Evolutionary conservation across 2,888 invertebrate species (phyloP), one percentile per base, ranked within the genome.

Genomic region (Cephus nigrinus): DNA sequence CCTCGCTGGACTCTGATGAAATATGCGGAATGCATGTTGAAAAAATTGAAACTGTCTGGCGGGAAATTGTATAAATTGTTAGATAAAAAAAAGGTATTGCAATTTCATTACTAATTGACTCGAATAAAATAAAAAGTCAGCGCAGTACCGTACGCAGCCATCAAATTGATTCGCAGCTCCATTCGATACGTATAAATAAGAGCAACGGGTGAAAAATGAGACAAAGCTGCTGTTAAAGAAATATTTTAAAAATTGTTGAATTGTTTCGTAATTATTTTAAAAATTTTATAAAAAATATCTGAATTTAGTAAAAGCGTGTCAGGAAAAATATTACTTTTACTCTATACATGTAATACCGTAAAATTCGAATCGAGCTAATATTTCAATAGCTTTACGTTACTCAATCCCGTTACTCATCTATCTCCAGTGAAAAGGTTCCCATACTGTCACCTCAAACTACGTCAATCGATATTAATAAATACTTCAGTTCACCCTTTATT

Each of bases 381-480:
- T 23, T 23, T 55, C 23, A 23, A 23, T 23, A 2, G 55, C 55
- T 9, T 23, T 1, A 55, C 9, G 23, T 9, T 55, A 55, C 55
- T 55, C 55, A 55, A 55, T 55, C 55, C 9, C 55, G 9, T 55
- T 55, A 23, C 55, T 55, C 55, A 55, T 55, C 55, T 23, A 23
- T 55, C 55, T 23, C 1, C 55, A 55, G 55, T 2, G 23, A 55
- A 23, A 55, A 55, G 9, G 23, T 23, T 55, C 23, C 55, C 55
- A 55, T 55, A 23, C 71, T 33, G 71, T 71, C 32, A 71, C 33
- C 71, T 31, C 12, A 33, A 71, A 33, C 71, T 71, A 31, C 32
- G 32, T 71, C 71, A 33, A 71, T 71, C 71, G 71, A 71, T 71
- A 71, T 71, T 33, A 71, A 71, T 71, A 71, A 71, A 71, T 71